phyloP scores from a whole-genome alignment of 1,140 invertebrate genomes.

The Bombus polaris region DNA sequence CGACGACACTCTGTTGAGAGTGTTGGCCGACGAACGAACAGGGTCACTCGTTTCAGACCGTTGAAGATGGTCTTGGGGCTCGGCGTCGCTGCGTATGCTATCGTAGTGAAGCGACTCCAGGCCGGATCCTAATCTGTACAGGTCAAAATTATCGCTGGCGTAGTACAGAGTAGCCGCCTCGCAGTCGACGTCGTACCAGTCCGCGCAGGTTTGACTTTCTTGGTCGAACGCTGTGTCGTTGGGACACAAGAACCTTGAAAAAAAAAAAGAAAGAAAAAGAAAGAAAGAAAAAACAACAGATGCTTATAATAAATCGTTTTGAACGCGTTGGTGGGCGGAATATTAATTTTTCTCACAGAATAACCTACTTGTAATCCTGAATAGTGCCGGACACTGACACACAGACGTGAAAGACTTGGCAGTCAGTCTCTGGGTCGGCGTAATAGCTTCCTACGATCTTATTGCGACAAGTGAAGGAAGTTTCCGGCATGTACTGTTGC shows the following conservation, averaged over 20 bases:
- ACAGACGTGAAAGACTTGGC: conserved; percentile 96
- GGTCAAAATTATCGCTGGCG: conserved; percentile 92
- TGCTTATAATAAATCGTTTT: too few species aligned
- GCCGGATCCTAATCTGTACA: conserved; percentile 90
- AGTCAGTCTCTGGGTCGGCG: conserved; percentile 94
- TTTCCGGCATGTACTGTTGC: conserved; percentile 91
- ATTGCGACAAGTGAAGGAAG: conserved; percentile 92
- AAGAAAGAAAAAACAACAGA: background rate
- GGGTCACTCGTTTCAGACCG: conserved; percentile 88
- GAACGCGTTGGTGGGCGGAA: too few species aligned
- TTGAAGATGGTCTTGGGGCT: conserved; percentile 89
- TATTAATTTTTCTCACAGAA: background rate
- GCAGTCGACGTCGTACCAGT: conserved; percentile 95
- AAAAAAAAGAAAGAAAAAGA: background rate
- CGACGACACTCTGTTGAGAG: conserved; percentile 71
- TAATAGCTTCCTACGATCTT: conserved; percentile 96
- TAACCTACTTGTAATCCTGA: conserved; percentile 79
- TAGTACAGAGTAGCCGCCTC: conserved; percentile 90
- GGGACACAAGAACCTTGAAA: conserved; percentile 91
- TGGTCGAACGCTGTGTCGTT: conserved; percentile 96
- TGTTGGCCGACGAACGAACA: conserved; percentile 78
- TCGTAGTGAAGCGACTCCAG: conserved; percentile 79
- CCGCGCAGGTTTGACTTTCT: conserved; percentile 95
- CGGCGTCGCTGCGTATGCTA: conserved; percentile 84
- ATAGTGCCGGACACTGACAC: conserved; percentile 89